Percentiles rank a stretch among this genome's conserved stretches.
Conservation (phyloP, 1,140 invertebrate species). For the Pectinophora gossypiella region DNA sequence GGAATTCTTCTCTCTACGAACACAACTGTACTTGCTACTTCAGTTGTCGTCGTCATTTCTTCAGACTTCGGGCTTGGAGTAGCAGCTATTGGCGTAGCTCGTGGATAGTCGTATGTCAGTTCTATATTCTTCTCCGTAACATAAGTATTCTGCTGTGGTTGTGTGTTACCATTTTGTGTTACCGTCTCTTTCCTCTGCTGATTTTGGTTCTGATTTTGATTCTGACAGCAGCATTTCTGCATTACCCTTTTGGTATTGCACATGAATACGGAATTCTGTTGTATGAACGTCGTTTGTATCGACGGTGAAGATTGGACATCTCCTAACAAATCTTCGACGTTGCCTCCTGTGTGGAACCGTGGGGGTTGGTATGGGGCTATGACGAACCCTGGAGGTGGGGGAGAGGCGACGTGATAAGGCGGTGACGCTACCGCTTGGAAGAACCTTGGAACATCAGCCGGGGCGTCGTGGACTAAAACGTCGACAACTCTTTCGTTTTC, state of each 20-base stretch:
- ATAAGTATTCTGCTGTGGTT: constrained; percentile 47
- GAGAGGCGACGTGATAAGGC: constrained; percentile 45
- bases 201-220: constrained; percentile 32
- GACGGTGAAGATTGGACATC: constrained; percentile 56
- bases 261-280: constrained; percentile 70
- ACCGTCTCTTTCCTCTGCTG: background rate
- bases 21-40: constrained; percentile 71
- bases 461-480: constrained; percentile 58
- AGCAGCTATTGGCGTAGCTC: constrained; percentile 49
- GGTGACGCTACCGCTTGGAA: constrained; percentile 58
- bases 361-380: constrained; percentile 53
- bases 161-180: constrained; percentile 20
- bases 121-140: constrained; percentile 74
- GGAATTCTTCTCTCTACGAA: constrained; percentile 69
- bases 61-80: constrained; percentile 44
- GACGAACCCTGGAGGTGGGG: constrained; percentile 60
- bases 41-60: constrained; percentile 64
- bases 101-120: constrained; percentile 70
- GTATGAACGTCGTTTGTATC: constrained; percentile 58
- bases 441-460: constrained; percentile 49
- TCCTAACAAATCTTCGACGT: constrained; percentile 64
- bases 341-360: constrained; percentile 64
- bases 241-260: constrained; percentile 67
- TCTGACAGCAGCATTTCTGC: constrained; percentile 63
- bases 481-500: constrained; percentile 52